Evolutionary conservation across 2,888 invertebrate genomes (phyloP).

Genomic region (Lagria hirta): DNA sequence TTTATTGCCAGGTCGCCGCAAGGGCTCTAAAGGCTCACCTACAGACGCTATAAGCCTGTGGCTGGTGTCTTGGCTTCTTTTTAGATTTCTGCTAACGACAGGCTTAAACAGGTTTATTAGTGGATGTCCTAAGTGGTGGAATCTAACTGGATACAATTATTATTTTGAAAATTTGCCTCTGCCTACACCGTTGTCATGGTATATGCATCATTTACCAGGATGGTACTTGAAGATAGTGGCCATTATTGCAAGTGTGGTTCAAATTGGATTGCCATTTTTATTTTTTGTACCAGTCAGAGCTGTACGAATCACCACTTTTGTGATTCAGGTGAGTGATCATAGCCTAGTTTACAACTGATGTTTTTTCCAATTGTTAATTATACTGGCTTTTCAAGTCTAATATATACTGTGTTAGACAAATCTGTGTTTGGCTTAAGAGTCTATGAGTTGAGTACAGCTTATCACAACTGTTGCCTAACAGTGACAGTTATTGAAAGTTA

Average conservation of each 20-base stretch:
- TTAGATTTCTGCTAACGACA: conserved; percentile 70
- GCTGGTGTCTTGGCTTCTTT: conserved; percentile 72
- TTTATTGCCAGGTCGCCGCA: conserved; percentile 54
- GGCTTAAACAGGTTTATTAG: conserved; percentile 72
- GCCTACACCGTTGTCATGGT: conserved; percentile 73
- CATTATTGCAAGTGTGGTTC: conserved; percentile 63
- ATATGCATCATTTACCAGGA: conserved; percentile 67
- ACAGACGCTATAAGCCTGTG: conserved; percentile 63
- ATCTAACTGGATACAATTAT: conserved; percentile 65
- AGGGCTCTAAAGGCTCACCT: conserved; percentile 53
- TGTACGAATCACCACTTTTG: conserved; percentile 64
- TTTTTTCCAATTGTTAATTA: conserved; percentile 1
- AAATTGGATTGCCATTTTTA: conserved; percentile 68
- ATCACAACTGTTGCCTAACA: too few relatives aligned
- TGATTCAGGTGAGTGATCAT: conserved; percentile 60
- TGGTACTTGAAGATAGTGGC: conserved; percentile 66
- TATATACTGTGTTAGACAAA: too few relatives aligned
- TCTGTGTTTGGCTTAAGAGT: too few relatives aligned
- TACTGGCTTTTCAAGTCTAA: too few relatives aligned
- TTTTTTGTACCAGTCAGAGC: conserved; percentile 71
- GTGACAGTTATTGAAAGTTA: too few relatives aligned
- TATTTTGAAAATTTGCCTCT: conserved; percentile 77
- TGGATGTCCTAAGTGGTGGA: conserved; percentile 77
- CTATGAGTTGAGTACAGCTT: too few relatives aligned
- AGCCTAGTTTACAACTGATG: too few relatives aligned